Evolutionary conservation across 2,797 vertebrate genomes (phyloP).

Genomic region (Lagothrix lagotricha): DNA sequence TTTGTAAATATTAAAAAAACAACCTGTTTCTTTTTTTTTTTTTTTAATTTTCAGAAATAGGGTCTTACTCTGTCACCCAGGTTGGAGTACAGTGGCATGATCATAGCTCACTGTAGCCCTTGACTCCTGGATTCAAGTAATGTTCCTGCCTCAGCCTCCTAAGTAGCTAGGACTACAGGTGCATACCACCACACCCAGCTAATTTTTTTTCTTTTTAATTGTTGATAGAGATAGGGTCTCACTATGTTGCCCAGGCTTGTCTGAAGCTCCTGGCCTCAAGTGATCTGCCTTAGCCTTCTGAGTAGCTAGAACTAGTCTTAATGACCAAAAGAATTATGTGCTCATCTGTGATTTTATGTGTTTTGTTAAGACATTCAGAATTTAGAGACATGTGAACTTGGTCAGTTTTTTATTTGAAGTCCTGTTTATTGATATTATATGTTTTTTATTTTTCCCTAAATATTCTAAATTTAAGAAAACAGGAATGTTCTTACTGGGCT

Average conservation of each 20-base stretch:
- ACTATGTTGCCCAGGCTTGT: neutral
- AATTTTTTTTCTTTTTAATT: neutral
- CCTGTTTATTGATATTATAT: neutral
- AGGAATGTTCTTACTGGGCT: neutral
- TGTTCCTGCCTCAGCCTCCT: neutral
- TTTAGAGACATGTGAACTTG: neutral
- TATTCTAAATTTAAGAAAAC: conserved; percentile 4
- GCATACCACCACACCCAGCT: neutral
- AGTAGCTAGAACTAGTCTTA: neutral
- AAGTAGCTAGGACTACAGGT: neutral
- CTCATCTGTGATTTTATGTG: neutral
- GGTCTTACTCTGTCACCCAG: neutral
- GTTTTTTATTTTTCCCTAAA: conserved; percentile 37
- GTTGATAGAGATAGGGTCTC: neutral
- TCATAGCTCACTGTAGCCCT: neutral
- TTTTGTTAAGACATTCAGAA: conserved; percentile 17
- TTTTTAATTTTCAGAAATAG: neutral
- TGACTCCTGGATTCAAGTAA: neutral
- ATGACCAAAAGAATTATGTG: neutral
- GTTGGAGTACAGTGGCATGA: neutral
- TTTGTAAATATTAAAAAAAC: neutral
- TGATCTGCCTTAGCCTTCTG: neutral
- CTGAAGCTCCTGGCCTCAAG: neutral
- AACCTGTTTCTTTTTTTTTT: too few species aligned
- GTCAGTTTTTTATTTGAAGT: neutral